Conservation (phyloP, 2,888 invertebrate species). For the Spodoptera littoralis region DNA sequence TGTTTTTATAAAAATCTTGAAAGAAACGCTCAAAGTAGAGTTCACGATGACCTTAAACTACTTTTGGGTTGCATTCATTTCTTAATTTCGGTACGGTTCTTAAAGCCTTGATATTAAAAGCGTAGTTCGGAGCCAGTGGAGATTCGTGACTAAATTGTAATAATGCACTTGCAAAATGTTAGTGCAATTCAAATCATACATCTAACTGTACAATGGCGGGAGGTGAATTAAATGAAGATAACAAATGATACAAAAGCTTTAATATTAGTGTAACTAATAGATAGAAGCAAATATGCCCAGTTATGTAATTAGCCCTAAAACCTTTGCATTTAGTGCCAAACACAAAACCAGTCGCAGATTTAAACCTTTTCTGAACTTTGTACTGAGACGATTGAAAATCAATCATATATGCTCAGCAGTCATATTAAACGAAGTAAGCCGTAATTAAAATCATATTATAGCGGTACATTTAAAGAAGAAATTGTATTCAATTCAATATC, state of each 20-base stretch:
- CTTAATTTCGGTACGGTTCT: constrained; percentile 67
- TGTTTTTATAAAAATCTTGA: constrained; percentile 46
- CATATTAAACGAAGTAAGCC: too few species aligned
- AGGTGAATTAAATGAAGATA: constrained; percentile 19
- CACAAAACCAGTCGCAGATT: too few species aligned
- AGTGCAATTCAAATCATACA: constrained; percentile 38
- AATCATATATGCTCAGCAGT: too few species aligned
- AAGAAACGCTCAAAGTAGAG: constrained; percentile 61
- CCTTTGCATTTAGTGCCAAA: too few species aligned
- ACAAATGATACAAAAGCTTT: constrained; percentile 7
- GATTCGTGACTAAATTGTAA: constrained; percentile 67
- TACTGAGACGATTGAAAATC: too few species aligned
- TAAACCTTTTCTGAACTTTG: too few species aligned
- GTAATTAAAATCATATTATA: too few species aligned
- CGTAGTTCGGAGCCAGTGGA: constrained; percentile 60
- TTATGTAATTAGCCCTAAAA: too few species aligned
- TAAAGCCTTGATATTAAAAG: constrained; percentile 76
- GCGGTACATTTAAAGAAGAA: not conserved
- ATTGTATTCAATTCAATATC: not conserved
- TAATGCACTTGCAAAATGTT: constrained; percentile 48
- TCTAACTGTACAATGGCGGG: constrained; percentile 14
- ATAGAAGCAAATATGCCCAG: too few species aligned
- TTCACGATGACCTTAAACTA: constrained; percentile 69
- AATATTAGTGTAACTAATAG: too few species aligned
- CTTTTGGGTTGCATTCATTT: constrained; percentile 68